A percentile compares a stretch with the other conserved stretches of the same genome.
Conservation (phyloP, 2,797 vertebrate species). For the Anas bahamensis region DNA sequence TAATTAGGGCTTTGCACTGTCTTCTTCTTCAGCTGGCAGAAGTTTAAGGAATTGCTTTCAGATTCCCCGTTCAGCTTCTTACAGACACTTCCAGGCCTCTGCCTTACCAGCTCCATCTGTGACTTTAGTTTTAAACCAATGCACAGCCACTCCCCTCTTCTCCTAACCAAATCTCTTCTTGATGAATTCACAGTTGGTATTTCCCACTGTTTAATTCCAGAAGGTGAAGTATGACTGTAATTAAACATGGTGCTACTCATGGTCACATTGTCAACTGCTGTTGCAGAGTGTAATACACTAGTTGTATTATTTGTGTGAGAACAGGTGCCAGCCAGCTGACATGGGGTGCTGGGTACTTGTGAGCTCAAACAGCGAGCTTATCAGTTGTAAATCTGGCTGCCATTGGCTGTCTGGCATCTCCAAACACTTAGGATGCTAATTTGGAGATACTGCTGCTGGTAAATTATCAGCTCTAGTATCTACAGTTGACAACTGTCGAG, state of each 20-base stretch:
- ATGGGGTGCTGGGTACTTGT: not conserved
- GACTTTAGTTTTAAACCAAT: not conserved
- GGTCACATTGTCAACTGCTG: not conserved
- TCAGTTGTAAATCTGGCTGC: not conserved
- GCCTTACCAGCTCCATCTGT: not conserved
- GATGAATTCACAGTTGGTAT: not conserved
- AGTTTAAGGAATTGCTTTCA: not conserved
- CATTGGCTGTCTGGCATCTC: fast-evolving
- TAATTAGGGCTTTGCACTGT: not conserved
- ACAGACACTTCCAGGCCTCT: not conserved
- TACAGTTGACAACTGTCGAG: not conserved
- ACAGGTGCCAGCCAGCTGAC: slow-evolving; percentile 33
- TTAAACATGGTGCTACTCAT: not conserved
- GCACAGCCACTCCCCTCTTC: not conserved
- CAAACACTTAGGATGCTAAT: not conserved
- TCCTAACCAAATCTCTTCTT: not conserved
- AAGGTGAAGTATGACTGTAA: not conserved
- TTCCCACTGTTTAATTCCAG: not conserved
- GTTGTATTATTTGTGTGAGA: not conserved
- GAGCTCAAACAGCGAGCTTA: not conserved
- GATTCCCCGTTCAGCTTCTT: not conserved
- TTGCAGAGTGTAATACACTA: not conserved
- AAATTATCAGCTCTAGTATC: not conserved
- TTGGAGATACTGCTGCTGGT: not conserved
- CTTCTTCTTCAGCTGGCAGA: not conserved